These are phyloP conservation scores for Drosophila barbarae DNA, from an alignment of 2,888 invertebrate genomes.

Conservation along the genomic window DNA sequence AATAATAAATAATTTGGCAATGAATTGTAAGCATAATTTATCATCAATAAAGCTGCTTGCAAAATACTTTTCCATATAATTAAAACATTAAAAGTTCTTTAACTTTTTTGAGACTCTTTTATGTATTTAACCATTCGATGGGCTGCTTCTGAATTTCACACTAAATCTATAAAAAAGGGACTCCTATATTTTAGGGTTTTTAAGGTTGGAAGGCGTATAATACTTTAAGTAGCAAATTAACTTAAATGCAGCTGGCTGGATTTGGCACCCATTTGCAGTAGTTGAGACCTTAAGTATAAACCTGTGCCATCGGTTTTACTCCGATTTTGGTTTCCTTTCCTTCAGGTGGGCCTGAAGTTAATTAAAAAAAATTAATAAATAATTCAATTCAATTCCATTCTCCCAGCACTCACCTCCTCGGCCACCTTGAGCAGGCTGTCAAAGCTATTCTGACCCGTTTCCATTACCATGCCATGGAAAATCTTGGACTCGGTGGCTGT, in stretches of 20 bases:
- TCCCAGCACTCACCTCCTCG: conserved; percentile 77
- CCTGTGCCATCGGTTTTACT: conserved; percentile 32
- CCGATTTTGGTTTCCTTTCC: conserved; percentile 48
- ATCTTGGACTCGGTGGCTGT: conserved; percentile 79
- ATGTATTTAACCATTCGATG: conserved; percentile 18
- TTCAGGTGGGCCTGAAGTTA: conserved; percentile 46
- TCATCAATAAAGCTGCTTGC: too few species aligned
- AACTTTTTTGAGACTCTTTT: conserved; percentile 5
- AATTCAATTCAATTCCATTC: neutral
- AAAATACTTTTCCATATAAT: too few species aligned
- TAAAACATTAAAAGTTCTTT: neutral
- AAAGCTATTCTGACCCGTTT: conserved; percentile 84
- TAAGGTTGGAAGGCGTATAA: conserved; percentile 45
- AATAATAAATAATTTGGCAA: neutral
- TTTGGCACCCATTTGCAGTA: conserved; percentile 29
- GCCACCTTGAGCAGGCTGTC: conserved; percentile 83
- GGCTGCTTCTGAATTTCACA: conserved; percentile 10
- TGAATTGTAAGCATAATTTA: neutral
- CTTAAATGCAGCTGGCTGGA: conserved; percentile 24
- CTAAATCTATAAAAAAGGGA: conserved; percentile 2
- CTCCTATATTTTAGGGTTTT: conserved; percentile 1
- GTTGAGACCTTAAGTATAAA: conserved; percentile 17
- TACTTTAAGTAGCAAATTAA: conserved; percentile 57
- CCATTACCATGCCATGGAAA: conserved; percentile 82
- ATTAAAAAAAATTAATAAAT: too few species aligned